A percentile compares a stretch with the other conserved stretches of the same genome.
Conservation (phyloP, 2,113 vertebrate species). For the Deroptyus accipitrinus region DNA sequence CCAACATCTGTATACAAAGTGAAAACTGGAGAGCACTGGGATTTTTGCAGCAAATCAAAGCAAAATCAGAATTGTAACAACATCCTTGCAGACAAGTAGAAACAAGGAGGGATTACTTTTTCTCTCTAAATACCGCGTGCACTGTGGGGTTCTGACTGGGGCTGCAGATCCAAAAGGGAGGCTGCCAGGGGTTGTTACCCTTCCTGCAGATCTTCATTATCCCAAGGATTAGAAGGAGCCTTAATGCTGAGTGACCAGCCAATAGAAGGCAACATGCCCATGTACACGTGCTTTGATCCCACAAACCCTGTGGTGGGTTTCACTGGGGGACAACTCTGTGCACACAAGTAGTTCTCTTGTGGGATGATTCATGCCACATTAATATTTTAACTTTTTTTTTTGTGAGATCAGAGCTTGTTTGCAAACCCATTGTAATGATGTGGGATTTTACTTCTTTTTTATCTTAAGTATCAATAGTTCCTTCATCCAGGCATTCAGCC, state of each 20-base stretch:
- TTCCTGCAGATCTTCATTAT: not conserved
- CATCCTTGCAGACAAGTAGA: not conserved
- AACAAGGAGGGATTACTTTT: not conserved
- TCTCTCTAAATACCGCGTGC: fast-evolving
- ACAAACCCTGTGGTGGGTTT: not conserved
- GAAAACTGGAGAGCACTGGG: not conserved
- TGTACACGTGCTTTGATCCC: not conserved
- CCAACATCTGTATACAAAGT: not conserved
- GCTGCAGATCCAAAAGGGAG: not conserved
- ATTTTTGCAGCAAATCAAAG: not conserved
- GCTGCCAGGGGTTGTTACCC: not conserved
- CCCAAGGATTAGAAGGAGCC: not conserved
- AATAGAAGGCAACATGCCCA: constrained; percentile 60
- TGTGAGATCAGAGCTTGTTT: fast-evolving
- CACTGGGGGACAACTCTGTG: not conserved
- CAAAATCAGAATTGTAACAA: not conserved
- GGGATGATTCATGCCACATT: not conserved
- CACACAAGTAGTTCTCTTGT: not conserved
- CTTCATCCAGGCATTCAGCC: not conserved
- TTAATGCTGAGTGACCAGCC: not conserved
- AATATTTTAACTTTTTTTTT: not conserved
- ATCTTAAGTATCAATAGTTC: fast-evolving
- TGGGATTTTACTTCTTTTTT: not conserved
- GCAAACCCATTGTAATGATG: not conserved
- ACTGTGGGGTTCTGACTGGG: fast-evolving